A percentile compares a stretch with the other conserved stretches of the same genome.
Evolutionary conservation across 2,797 vertebrate species (phyloP).

Genomic region (Oceanodroma leucorhoa): DNA sequence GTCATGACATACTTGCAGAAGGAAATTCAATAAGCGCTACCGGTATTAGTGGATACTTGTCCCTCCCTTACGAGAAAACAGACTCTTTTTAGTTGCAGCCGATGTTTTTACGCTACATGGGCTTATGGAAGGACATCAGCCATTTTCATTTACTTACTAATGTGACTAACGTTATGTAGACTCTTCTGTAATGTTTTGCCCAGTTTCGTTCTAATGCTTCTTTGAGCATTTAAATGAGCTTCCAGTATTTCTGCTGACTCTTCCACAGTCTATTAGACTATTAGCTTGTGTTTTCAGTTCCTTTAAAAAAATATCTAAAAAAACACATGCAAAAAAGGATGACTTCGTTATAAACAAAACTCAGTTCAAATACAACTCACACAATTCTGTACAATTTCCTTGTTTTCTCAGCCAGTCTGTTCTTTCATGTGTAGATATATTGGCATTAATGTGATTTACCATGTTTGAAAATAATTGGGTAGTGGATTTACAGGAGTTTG

Average conservation of each 20-base stretch:
- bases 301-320: background rate
- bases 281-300: background rate
- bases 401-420: background rate
- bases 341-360: background rate
- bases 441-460: conserved; percentile 15
- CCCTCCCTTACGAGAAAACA: background rate
- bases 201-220: background rate
- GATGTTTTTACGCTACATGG: background rate
- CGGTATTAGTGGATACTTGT: background rate
- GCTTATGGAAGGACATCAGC: background rate
- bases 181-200: background rate
- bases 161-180: background rate
- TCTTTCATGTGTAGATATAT: background rate
- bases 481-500: background rate
- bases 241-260: background rate
- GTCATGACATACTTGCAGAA: background rate
- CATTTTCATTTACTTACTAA: background rate
- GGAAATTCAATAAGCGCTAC: conserved; percentile 26
- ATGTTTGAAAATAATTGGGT: background rate
- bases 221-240: background rate
- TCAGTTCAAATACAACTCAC: background rate
- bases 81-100: background rate
- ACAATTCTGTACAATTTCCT: background rate
- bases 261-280: background rate
- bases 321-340: background rate